A percentile compares a stretch with the other conserved stretches of the same genome.
These are phyloP conservation scores for Agonopterix subpropinquella DNA, from an alignment of 2,888 invertebrate species.

Conservation along the genomic window DNA sequence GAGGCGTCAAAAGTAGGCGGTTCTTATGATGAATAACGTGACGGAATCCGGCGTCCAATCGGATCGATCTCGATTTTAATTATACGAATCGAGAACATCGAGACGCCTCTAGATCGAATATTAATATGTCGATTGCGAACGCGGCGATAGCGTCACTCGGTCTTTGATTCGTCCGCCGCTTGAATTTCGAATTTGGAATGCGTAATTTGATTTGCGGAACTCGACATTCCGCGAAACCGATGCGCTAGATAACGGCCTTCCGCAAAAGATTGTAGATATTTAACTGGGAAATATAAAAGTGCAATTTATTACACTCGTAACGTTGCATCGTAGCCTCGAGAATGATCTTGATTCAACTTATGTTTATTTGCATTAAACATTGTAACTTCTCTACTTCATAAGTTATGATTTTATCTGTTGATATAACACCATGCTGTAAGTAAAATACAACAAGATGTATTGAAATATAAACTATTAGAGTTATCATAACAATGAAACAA, in stretches of 20 bases:
- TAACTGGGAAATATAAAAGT: constrained; percentile 32
- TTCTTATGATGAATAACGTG: constrained; percentile 66
- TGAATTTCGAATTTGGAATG: constrained; percentile 61
- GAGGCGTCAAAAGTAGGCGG: constrained; percentile 73
- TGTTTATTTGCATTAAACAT: constrained; percentile 32
- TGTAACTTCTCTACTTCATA: constrained; percentile 2
- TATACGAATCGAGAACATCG: constrained; percentile 71
- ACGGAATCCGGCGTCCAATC: constrained; percentile 69
- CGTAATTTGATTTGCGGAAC: constrained; percentile 63
- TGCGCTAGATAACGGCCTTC: constrained; percentile 41
- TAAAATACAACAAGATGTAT: constrained; percentile 5
- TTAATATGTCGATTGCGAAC: constrained; percentile 69
- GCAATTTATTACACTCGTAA: constrained; percentile 26
- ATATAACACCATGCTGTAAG: background rate
- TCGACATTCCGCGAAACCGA: constrained; percentile 55
- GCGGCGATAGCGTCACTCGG: constrained; percentile 48
- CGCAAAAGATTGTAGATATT: constrained; percentile 44
- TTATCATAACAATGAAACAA: constrained; percentile 37
- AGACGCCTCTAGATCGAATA: constrained; percentile 67
- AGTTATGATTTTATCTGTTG: background rate
- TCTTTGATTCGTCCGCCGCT: constrained; percentile 54
- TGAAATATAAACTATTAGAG: constrained; percentile 30
- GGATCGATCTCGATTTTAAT: constrained; percentile 71
- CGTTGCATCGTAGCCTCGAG: constrained; percentile 20
- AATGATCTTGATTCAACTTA: constrained; percentile 31